phyloP scores from a whole-genome alignment of 2,888 invertebrate species.

The Cantharis flavilabris region DNA sequence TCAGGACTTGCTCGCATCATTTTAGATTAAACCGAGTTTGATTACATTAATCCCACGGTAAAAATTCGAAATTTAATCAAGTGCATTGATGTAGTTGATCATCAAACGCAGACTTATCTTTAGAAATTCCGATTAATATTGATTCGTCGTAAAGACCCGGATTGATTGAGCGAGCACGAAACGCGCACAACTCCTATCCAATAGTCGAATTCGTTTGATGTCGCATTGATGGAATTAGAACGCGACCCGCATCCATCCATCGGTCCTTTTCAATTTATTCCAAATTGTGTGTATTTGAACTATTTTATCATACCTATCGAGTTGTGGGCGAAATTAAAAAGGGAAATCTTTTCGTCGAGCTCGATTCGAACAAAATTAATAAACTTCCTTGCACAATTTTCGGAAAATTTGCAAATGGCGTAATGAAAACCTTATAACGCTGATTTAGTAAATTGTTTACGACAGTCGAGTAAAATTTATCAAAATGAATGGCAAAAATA shows the following conservation, averaged over 20 bases:
- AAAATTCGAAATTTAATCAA: conserved; percentile 33
- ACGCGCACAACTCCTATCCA: conserved; percentile 19
- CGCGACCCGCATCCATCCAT: conserved; percentile 30
- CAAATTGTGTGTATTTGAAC: conserved; percentile 25
- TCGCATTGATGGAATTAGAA: conserved; percentile 30
- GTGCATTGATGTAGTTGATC: conserved; percentile 31
- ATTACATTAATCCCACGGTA: conserved; percentile 33
- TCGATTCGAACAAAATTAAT: background rate
- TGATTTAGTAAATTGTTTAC: conserved; percentile 7
- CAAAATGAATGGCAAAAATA: conserved; percentile 14
- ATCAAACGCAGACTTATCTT: conserved; percentile 40
- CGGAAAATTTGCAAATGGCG: background rate
- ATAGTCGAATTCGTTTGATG: conserved; percentile 30
- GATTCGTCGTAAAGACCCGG: conserved; percentile 36
- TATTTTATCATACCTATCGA: conserved; percentile 8
- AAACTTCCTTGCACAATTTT: background rate
- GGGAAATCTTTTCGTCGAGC: background rate
- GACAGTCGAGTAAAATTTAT: conserved; percentile 12
- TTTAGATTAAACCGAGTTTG: conserved; percentile 35
- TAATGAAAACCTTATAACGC: conserved; percentile 8
- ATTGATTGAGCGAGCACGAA: conserved; percentile 41
- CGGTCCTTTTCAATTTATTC: conserved; percentile 24
- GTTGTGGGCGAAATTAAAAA: background rate
- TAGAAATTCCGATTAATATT: conserved; percentile 45
- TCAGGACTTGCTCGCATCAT: conserved; percentile 30